Evolutionary conservation across 2,113 vertebrate species (phyloP), one percentile per base, ranked within the genome.

Genomic region (Microcebus ravelobensis): DNA sequence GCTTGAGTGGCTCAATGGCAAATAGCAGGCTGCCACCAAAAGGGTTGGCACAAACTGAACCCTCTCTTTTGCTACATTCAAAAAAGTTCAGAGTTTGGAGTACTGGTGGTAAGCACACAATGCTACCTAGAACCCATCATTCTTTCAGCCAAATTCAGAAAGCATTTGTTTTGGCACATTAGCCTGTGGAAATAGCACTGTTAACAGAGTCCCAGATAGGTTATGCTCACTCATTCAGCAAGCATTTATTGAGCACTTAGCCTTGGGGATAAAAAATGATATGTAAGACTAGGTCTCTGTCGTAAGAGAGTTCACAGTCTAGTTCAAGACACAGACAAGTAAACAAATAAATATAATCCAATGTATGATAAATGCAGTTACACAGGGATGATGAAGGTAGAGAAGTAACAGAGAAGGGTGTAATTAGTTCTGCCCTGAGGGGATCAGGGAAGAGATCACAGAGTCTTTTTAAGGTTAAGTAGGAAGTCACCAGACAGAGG

Each of bases 261-360:
- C 80, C 63, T 73, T n/a, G 68, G 45, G 8, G 45, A n/a, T 36
- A n/a, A 77, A 91, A 42, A 87, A 31, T 59, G 79, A 91, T 42
- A 90, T 42, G 21, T 48, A 76, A 74, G 76, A 76, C 52, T 36
- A 77, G 45, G 45, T 70, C 45, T 81, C 94, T 77, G 55, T 63
- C 76, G 70, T 86, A 17, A 84, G 91, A 91, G 50, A 57, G 45
- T 80, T 85, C 70, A 79, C 5, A 57, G 92, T 81, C 95, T 84
- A 79, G 94, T 73, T 91, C n/a, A 77, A 86, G 82, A 68, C 29
- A 65, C 39, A 91, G 80, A 90, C 34, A 25, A 12, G 48, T 39
- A 87, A 93, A 82, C 80, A 96, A 96, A 12, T 31, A 80, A 59
- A 39, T 63, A 84, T 25, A 84, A 87, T 36, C 39, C 65, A 73